These are phyloP conservation scores for Folsomia manolachei DNA, from an alignment of 2,888 invertebrate genomes.

Conservation along the genomic window DNA sequence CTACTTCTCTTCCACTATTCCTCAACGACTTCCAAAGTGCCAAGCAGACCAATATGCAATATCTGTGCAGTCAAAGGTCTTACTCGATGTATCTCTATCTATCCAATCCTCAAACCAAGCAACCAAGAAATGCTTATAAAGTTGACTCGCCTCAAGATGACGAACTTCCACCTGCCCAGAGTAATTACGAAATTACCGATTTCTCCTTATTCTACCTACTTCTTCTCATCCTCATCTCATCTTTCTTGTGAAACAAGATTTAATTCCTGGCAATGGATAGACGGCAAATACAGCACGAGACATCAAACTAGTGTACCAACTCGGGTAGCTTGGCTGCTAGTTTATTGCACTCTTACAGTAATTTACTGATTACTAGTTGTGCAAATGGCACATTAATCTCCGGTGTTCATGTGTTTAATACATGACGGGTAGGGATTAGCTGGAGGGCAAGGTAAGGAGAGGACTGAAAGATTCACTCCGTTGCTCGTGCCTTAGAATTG, in stretches of 20 bases:
- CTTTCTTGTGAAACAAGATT: neutral
- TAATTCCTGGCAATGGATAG: neutral
- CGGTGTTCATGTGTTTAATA: neutral
- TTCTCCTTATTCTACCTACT: too few relatives aligned
- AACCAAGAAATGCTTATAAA: too few relatives aligned
- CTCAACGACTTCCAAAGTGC: neutral
- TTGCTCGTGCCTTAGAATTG: neutral
- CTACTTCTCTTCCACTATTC: neutral
- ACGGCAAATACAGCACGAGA: too few relatives aligned
- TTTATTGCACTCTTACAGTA: neutral
- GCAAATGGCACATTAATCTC: neutral
- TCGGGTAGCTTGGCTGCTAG: neutral
- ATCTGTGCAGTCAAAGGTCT: neutral
- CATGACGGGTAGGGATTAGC: neutral
- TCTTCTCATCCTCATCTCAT: neutral
- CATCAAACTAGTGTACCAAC: too few relatives aligned
- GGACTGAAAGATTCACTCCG: neutral
- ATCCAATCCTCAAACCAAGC: too few relatives aligned
- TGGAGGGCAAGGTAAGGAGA: neutral
- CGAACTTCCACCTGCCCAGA: neutral
- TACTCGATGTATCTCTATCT: too few relatives aligned
- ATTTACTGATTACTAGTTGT: neutral
- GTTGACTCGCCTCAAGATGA: neutral
- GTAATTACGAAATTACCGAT: neutral
- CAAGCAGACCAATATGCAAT: neutral